Conservation (phyloP, 2,888 invertebrate genomes). For the Embidobia sp. region DNA sequence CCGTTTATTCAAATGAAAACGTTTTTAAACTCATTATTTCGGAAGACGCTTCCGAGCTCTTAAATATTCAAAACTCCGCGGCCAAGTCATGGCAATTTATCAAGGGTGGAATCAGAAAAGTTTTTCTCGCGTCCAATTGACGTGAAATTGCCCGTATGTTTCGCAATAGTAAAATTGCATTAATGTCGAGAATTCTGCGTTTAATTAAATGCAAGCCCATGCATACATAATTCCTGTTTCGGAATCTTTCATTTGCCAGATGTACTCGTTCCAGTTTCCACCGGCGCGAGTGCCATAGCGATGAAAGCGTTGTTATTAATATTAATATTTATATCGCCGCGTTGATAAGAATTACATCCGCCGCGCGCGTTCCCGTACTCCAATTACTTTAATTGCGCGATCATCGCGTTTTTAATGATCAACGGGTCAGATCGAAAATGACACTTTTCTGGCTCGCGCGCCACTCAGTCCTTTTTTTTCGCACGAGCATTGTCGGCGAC, state of each 20-base stretch:
- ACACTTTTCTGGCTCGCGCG: too few species aligned
- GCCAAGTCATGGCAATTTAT: conserved; percentile 26
- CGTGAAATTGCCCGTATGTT: conserved; percentile 46
- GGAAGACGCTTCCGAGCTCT: not conserved
- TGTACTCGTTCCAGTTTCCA: conserved; percentile 53
- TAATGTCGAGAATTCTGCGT: conserved; percentile 52
- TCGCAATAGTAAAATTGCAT: conserved; percentile 61
- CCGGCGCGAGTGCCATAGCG: conserved; percentile 17
- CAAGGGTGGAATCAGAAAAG: conserved; percentile 31
- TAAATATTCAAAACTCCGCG: conserved; percentile 18
- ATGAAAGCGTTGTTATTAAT: conserved; percentile 46
- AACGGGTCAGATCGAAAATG: not conserved
- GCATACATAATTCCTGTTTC: conserved; percentile 62
- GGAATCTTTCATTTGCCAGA: conserved; percentile 63
- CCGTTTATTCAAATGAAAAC: conserved; percentile 11
- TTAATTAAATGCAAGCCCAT: conserved; percentile 61
- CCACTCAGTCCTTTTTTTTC: too few species aligned
- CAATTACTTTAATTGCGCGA: conserved; percentile 39
- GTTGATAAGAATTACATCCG: conserved; percentile 18
- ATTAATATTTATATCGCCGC: conserved; percentile 35
- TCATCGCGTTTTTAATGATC: conserved; percentile 11
- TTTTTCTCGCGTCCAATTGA: conserved; percentile 47
- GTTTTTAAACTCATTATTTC: conserved; percentile 6
- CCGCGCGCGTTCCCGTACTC: conserved; percentile 11
- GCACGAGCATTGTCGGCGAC: not conserved